Percentiles rank a stretch among this genome's conserved stretches.
These are phyloP conservation scores for Dunckerocampus dactyliophorus DNA, from an alignment of 2,113 vertebrate genomes.

Conservation along the genomic window DNA sequence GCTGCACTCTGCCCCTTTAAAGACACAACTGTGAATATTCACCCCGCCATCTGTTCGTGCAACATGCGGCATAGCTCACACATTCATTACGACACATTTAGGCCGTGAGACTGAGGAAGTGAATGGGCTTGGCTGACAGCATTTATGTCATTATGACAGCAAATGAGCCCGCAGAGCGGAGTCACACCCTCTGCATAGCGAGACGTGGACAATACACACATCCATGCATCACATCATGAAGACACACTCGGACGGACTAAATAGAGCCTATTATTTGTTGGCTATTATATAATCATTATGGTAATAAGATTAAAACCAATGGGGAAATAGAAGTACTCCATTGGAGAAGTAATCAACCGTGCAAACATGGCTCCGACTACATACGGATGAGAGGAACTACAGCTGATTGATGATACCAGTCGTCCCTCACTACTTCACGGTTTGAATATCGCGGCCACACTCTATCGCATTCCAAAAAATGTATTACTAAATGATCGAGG, in stretches of 20 bases:
- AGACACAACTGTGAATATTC: slow-evolving; percentile 35
- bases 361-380: not conserved
- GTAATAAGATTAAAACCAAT: not conserved
- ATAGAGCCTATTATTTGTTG: not conserved
- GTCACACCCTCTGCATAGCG: not conserved
- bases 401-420: not conserved
- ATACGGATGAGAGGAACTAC: not conserved
- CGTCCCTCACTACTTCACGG: too few species aligned
- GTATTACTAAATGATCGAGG: too few species aligned
- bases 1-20: slow-evolving; percentile 42
- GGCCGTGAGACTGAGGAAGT: not conserved
- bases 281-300: not conserved
- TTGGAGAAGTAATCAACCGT: not conserved
- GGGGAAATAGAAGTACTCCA: not conserved
- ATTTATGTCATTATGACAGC: slow-evolving; percentile 3
- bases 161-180: not conserved
- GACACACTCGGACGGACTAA: not conserved
- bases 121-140: not conserved
- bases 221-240: not conserved
- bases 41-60: slow-evolving; percentile 14
- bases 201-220: not conserved
- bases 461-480: not conserved
- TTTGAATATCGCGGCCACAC: not conserved
- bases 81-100: not conserved
- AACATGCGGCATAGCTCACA: slow-evolving; percentile 1